These are phyloP conservation scores for Plagodis dolabraria DNA, from an alignment of 2,888 invertebrate species.

Conservation along the genomic window DNA sequence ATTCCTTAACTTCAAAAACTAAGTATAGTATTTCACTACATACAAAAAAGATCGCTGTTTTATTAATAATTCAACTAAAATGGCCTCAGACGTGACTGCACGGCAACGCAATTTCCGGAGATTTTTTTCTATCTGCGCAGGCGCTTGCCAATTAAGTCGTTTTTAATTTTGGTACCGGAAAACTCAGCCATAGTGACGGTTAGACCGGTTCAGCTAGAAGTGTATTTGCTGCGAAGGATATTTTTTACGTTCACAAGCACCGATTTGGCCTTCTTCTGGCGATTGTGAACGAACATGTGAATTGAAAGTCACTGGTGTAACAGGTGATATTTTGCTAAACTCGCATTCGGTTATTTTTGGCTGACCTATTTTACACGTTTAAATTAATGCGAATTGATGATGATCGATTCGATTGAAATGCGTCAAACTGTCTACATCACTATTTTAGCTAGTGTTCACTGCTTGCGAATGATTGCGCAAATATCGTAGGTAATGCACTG, in stretches of 20 bases:
- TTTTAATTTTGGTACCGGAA: conserved; percentile 63
- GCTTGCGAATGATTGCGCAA: conserved; percentile 7
- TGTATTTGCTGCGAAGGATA: conserved; percentile 56
- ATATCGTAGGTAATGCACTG: conserved; percentile 1
- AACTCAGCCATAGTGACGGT: conserved; percentile 58
- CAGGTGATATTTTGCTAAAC: conserved; percentile 52
- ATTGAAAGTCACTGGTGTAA: conserved; percentile 46
- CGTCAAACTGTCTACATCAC: conserved; percentile 5
- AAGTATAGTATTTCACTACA: background rate
- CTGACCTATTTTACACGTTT: conserved; percentile 2
- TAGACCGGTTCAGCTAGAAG: conserved; percentile 61
- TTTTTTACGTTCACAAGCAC: conserved; percentile 59
- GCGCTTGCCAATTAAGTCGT: conserved; percentile 55
- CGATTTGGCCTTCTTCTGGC: conserved; percentile 54
- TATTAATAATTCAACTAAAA: conserved; percentile 21
- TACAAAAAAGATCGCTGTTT: conserved; percentile 21
- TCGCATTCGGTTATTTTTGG: conserved; percentile 26
- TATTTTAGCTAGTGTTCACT: conserved; percentile 1
- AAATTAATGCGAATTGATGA: background rate
- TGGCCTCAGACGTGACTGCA: conserved; percentile 41
- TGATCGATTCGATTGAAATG: conserved; percentile 2
- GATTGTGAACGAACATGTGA: conserved; percentile 42
- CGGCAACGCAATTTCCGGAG: conserved; percentile 64
- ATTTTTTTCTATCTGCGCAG: conserved; percentile 49
- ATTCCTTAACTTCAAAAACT: too few relatives aligned